Percentiles rank a stretch among this genome's conserved stretches.
Evolutionary conservation across 2,113 vertebrate species (phyloP).

Genomic region (Pseudonaja textilis): DNA sequence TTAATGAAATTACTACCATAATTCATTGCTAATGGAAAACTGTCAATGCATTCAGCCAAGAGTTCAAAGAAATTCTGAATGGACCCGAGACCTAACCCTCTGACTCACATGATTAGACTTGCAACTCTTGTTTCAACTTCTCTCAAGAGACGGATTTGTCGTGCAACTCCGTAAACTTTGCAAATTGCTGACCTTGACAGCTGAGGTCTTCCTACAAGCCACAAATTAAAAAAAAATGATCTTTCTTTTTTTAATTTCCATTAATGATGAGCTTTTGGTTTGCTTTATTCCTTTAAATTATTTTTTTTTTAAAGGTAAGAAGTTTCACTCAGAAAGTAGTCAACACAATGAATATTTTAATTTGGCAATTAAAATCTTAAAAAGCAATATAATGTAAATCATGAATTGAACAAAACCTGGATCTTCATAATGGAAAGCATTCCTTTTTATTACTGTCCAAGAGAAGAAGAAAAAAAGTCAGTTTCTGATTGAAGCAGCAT

Average conservation of each 20-base stretch:
- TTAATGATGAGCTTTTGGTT: slow-evolving; percentile 25
- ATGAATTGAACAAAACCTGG: slow-evolving; percentile 9
- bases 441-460: not conserved
- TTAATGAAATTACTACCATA: slow-evolving; percentile 76
- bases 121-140: slow-evolving; percentile 58
- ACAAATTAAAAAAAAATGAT: slow-evolving; percentile 26
- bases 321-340: slow-evolving; percentile 15
- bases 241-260: slow-evolving; percentile 60
- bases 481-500: not conserved
- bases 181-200: slow-evolving; percentile 54
- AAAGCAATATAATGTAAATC: slow-evolving; percentile 29
- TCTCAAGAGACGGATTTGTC: slow-evolving; percentile 29
- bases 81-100: slow-evolving; percentile 47
- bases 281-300: not conserved
- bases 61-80: slow-evolving; percentile 58
- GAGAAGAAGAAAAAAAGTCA: not conserved
- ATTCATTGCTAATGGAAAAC: slow-evolving; percentile 76
- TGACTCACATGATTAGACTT: slow-evolving; percentile 57
- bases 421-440: not conserved
- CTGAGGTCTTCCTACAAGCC: slow-evolving; percentile 38
- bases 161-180: slow-evolving; percentile 41
- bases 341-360: slow-evolving; percentile 25
- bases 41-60: slow-evolving; percentile 59
- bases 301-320: not conserved
- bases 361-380: slow-evolving; percentile 36